Percentiles rank a stretch among this genome's conserved stretches.
Conservation (phyloP, 2,113 vertebrate genomes). For the Gymnogyps californianus region DNA sequence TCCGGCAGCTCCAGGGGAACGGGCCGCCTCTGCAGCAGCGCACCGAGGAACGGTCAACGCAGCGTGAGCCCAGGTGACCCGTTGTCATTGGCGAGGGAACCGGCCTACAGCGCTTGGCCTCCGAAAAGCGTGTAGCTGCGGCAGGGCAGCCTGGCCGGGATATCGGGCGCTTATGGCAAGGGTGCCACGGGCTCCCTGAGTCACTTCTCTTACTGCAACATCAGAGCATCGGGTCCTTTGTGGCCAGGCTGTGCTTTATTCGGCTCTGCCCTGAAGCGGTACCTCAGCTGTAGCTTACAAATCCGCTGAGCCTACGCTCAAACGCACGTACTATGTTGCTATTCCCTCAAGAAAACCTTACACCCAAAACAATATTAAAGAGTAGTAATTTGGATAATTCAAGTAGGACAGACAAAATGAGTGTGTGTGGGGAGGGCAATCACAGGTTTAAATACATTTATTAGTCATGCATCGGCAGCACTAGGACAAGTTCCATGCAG, state of each 20-base stretch:
- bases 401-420: background rate
- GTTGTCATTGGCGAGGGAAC: no score
- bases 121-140: rapidly evolving
- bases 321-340: rapidly evolving
- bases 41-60: no score
- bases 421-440: no score
- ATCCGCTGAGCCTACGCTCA: background rate
- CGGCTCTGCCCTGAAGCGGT: background rate
- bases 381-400: background rate
- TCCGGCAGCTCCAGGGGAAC: background rate
- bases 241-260: background rate
- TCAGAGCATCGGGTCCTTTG: background rate
- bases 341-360: background rate
- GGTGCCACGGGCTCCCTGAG: no score
- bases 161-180: rapidly evolving
- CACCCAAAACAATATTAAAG: background rate
- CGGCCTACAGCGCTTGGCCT: rapidly evolving
- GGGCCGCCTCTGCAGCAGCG: rapidly evolving
- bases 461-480: background rate
- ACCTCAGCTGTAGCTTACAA: no score
- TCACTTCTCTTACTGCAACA: rapidly evolving
- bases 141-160: background rate
- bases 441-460: constrained; percentile 10
- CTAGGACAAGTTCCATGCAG: background rate
- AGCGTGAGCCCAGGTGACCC: background rate